Evolutionary conservation across 1,140 invertebrate genomes (phyloP), one percentile per base, ranked within the genome.

Genomic region (Agraylea sexmaculata): DNA sequence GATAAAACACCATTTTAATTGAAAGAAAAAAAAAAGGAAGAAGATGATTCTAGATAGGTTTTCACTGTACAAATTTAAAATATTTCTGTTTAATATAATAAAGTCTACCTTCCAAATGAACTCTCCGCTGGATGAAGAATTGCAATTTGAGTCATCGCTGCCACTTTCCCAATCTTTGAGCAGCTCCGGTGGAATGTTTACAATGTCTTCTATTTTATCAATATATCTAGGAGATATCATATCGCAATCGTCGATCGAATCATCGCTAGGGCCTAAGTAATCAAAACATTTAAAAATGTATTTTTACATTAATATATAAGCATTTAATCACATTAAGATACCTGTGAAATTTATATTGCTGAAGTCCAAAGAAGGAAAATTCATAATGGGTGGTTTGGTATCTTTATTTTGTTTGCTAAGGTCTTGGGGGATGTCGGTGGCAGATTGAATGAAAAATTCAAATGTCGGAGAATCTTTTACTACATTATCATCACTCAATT

Each of bases 41-140:
- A 13, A 16, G 12, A 30, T 11, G 11, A 11, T 30, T 13, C 29
- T 13, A 30, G 16, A 30, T 13, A n/a, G 7, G 7, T 27, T 27
- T n/a, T 27, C 23, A 8, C 23, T 27, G n/a, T 7, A 7, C 16
- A 32, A 32, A 32, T 7, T 7, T 7, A 32, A 32, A 32, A 32
- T 12, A 18, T 18, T 11, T 29, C 6, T 18, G 37, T 28, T 19
- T 4, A 25, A 37, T 32, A 34, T 15, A 22, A n/a, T 36, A 1
- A 41, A 37, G 60, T 65, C 59, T 54, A 81, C 79, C 70, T 78
- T 80, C 80, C 80, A 81, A 31, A 81, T 74, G 54, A 83, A 83
- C 57, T 84, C 80, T 10, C 77, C 77, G 49, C 78, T 82, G 12
- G 78, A 80, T 27, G 70, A 70, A 25, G 70, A 72, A 38, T 62